phyloP scores from a whole-genome alignment of 2,797 vertebrate species.

The Australoheros facetus region DNA sequence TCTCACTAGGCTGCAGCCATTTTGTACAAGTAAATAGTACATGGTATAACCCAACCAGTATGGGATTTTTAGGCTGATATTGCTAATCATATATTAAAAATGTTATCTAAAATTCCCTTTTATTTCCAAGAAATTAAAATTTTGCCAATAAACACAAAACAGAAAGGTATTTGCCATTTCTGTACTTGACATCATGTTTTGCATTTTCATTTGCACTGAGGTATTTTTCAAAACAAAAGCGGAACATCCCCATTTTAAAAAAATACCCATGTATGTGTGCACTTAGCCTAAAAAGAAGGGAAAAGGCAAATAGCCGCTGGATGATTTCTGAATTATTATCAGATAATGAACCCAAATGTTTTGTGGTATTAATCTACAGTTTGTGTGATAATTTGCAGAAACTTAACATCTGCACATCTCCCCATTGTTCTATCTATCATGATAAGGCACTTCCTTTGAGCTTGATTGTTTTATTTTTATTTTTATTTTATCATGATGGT shows the following conservation, averaged over 20 bases:
- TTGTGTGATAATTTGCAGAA: neutral
- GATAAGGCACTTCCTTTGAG: too few relatives aligned
- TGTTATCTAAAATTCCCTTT: too few relatives aligned
- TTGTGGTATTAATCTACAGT: neutral
- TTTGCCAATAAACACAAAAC: too few relatives aligned
- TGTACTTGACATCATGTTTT: fast-evolving
- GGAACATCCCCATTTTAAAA: neutral
- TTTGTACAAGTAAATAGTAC: neutral
- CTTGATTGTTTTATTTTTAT: neutral
- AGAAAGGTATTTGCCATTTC: neutral
- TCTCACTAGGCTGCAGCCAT: neutral
- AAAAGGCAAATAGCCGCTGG: neutral
- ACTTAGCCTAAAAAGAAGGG: neutral
- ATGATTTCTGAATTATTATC: neutral
- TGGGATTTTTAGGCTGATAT: neutral
- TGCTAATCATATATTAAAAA: too few relatives aligned
- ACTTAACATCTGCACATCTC: neutral
- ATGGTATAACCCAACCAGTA: neutral
- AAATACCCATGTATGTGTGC: neutral
- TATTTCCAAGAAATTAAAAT: neutral
- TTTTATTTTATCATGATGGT: neutral
- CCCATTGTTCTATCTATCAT: neutral
- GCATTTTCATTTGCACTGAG: fast-evolving
- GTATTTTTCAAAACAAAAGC: neutral
- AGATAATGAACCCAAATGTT: neutral